These are phyloP conservation scores for Falcaria lacertinaria DNA, from an alignment of 2,888 invertebrate species.

Conservation along the genomic window DNA sequence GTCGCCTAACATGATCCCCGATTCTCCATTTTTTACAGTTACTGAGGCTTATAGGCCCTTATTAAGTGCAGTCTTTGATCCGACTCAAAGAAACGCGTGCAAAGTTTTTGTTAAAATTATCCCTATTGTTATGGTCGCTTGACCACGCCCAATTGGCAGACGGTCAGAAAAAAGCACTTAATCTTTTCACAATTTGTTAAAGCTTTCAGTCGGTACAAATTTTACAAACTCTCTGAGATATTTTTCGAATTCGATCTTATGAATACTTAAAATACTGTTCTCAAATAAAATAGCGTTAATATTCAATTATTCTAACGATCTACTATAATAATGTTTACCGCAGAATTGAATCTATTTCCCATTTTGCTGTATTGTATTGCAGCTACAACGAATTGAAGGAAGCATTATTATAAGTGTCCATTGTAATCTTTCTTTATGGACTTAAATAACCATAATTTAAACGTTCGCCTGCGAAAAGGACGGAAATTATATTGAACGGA, in stretches of 20 bases:
- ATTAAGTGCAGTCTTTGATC: no score
- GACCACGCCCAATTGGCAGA: not conserved
- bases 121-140: not conserved
- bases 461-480: slow-evolving; percentile 16
- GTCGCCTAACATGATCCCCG: not conserved
- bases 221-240: no score
- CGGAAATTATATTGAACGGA: slow-evolving; percentile 13
- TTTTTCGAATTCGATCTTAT: no score
- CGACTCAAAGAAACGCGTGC: not conserved
- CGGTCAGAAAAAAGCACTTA: not conserved
- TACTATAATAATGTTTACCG: not conserved
- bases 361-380: not conserved
- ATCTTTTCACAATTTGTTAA: no score
- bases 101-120: not conserved
- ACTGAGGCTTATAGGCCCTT: not conserved
- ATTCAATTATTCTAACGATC: not conserved
- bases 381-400: not conserved
- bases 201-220: no score
- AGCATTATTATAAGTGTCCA: not conserved
- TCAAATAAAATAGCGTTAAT: no score
- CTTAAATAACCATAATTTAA: slow-evolving; percentile 17
- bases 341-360: not conserved
- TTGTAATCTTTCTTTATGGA: slow-evolving; percentile 6
- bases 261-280: no score
- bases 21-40: not conserved